Evolutionary conservation across 2,888 invertebrate species (phyloP).

Genomic region (Drosophila anceps): DNA sequence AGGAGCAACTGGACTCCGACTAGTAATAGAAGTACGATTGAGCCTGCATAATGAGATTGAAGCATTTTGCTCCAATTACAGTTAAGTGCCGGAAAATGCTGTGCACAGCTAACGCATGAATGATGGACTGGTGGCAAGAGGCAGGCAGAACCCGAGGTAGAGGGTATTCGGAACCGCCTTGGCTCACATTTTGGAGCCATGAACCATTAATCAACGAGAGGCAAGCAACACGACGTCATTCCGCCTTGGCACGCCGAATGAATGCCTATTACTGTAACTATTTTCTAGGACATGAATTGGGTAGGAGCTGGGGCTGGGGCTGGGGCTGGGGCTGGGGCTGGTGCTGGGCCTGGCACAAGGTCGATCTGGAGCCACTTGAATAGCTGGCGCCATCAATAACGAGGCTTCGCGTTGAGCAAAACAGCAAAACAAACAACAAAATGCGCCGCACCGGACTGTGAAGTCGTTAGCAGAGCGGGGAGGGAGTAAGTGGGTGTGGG

Average conservation of each 20-base stretch:
- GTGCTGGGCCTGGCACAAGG: slow-evolving; percentile 61
- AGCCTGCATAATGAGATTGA: slow-evolving; percentile 73
- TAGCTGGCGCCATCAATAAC: slow-evolving; percentile 70
- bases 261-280: slow-evolving; percentile 67
- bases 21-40: slow-evolving; percentile 8
- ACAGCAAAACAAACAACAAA: slow-evolving; percentile 70
- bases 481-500: slow-evolving; percentile 2
- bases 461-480: slow-evolving; percentile 53
- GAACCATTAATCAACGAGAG: slow-evolving; percentile 74
- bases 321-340: slow-evolving; percentile 7
- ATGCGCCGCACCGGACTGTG: slow-evolving; percentile 53
- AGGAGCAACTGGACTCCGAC: neutral
- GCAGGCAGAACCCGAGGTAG: slow-evolving; percentile 1
- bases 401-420: slow-evolving; percentile 68
- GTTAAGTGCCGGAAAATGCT: slow-evolving; percentile 77
- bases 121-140: slow-evolving; percentile 51
- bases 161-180: slow-evolving; percentile 18
- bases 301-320: neutral
- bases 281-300: slow-evolving; percentile 24
- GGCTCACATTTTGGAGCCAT: slow-evolving; percentile 39
- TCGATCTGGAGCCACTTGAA: slow-evolving; percentile 66
- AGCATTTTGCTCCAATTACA: slow-evolving; percentile 74
- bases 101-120: slow-evolving; percentile 56
- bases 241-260: slow-evolving; percentile 67
- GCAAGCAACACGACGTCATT: slow-evolving; percentile 60